These are phyloP conservation scores for Uria lomvia DNA, from an alignment of 2,113 vertebrate genomes.

Conservation along the genomic window DNA sequence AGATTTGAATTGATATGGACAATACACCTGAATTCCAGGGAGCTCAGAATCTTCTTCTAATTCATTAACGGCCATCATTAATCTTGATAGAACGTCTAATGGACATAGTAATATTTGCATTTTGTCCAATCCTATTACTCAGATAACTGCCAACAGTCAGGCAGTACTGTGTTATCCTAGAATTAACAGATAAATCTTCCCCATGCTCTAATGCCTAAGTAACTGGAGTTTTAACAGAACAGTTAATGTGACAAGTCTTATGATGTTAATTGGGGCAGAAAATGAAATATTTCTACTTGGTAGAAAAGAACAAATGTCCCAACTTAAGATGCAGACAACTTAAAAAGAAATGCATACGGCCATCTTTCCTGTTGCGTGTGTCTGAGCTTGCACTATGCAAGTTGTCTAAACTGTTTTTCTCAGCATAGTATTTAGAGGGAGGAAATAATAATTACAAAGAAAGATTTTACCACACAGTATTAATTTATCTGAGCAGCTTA, in stretches of 20 bases:
- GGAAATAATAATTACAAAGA: neutral
- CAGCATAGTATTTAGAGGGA: neutral
- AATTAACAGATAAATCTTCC: conserved; percentile 65
- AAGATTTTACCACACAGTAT: neutral
- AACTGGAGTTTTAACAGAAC: conserved; percentile 44
- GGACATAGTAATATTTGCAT: neutral
- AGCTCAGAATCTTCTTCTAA: neutral
- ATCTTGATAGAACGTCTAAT: conserved; percentile 18
- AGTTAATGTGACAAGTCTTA: conserved; percentile 52
- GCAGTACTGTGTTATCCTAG: conserved; percentile 30
- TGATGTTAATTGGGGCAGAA: conserved; percentile 67
- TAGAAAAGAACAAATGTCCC: conserved; percentile 48
- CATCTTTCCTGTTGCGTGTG: neutral
- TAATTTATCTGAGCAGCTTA: conserved; percentile 2
- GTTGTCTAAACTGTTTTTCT: neutral
- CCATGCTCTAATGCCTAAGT: conserved; percentile 37
- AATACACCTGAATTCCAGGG: conserved; percentile 15
- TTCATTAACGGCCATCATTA: neutral
- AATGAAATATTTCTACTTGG: conserved; percentile 58
- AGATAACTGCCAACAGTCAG: conserved; percentile 25
- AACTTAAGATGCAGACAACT: neutral
- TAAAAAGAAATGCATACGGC: neutral
- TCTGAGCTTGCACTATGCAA: neutral
- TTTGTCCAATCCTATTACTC: conserved; percentile 60
- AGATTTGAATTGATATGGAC: neutral